Base-by-base conservation (phyloP, 2,888 invertebrate species). In the Philereme vetulata region DNA sequence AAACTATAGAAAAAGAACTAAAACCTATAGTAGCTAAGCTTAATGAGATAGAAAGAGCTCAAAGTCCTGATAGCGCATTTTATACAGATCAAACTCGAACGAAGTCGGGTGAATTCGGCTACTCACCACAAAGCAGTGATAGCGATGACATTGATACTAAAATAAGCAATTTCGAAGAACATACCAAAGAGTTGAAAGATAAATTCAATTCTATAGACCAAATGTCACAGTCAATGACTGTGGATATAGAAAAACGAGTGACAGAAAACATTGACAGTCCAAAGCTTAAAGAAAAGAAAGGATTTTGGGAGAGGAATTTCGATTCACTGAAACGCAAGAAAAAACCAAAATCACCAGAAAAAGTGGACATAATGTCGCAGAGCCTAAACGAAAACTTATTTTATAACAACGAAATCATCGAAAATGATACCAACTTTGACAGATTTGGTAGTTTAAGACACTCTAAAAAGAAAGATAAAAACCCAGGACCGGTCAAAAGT, bases 1-100 rank as follows among this genome's bases (percentile, higher is more conserved):
- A 95, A 72, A 78, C 80, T 7, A 93, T 96, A 64, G 96, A 96
- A 65, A 93, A 92, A 58, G 95, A 95, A 71, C 78, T 96, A n/a
- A 93, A 93, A 77, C 88, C 89, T 5, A 79, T 91, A 4, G 86
- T 90, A 4, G 65, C 75, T 0, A 91, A 88, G 60, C 67, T 92
- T 1, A 91, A 89, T 56, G 90, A 90, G 62, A 79, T 89, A 0
- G 92, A 91, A 74, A 75, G 92, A 70, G 85, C 90, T 0, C 92
- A 91, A 42, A 90, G 90, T 0, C 91, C 91, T 0, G 92, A 92
- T 53, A 91, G 90, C 35, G 90, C 90, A 0, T 94, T 93, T 65
- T 94, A 92, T 42, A 93, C 93, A 10, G 93, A 93, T 60, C 93
- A 93, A 68, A 93, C 92, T 0, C 82, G 93, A 75, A 80, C 90